phyloP scores from a whole-genome alignment of 2,113 vertebrate genomes.

The Oxyura jamaicensis region DNA sequence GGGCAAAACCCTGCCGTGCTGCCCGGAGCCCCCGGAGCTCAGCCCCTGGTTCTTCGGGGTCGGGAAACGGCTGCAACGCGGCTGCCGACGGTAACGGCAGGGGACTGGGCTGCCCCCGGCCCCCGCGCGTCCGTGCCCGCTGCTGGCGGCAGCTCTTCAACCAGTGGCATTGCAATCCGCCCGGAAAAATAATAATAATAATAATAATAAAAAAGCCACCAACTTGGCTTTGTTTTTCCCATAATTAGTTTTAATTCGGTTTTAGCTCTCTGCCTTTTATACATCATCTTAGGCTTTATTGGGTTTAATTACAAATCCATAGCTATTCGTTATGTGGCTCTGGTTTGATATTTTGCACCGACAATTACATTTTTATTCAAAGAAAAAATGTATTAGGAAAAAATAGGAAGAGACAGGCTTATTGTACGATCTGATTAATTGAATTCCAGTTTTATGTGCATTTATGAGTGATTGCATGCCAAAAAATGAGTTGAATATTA shows the following conservation, averaged over 20 bases:
- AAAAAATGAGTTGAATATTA: constrained; percentile 69
- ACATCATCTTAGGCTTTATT: constrained; percentile 64
- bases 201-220: neutral
- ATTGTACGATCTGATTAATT: constrained; percentile 78
- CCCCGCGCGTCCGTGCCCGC: neutral
- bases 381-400: constrained; percentile 72
- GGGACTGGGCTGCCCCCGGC: neutral
- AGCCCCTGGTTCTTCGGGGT: neutral
- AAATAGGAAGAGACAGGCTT: constrained; percentile 65
- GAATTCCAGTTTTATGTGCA: constrained; percentile 66
- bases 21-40: too few species aligned
- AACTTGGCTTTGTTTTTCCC: constrained; percentile 51
- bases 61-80: neutral
- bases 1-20: too few species aligned
- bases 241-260: constrained; percentile 75
- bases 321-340: constrained; percentile 75
- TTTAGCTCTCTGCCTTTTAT: constrained; percentile 68
- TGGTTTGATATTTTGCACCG: constrained; percentile 73
- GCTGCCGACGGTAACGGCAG: neutral
- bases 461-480: constrained; percentile 72
- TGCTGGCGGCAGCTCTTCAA: neutral
- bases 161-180: neutral
- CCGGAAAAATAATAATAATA: neutral
- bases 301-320: constrained; percentile 77
- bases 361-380: constrained; percentile 78